These are phyloP conservation scores for Vulpes lagopus DNA, from an alignment of 2,113 vertebrate genomes.

Conservation along the genomic window DNA sequence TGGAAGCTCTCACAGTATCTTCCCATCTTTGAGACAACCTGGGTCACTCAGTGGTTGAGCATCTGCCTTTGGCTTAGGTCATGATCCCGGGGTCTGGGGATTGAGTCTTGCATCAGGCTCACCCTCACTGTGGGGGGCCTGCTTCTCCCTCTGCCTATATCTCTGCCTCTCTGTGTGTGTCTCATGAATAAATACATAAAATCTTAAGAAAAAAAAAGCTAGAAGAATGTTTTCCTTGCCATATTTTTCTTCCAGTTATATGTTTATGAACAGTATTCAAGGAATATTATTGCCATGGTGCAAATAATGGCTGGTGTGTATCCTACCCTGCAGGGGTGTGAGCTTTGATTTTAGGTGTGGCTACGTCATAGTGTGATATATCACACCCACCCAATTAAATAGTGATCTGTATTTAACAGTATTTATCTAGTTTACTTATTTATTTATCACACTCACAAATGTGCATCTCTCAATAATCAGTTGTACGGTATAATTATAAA, in stretches of 20 bases:
- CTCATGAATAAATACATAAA: no score
- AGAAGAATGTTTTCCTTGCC: slow-evolving; percentile 4
- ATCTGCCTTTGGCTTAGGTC: no score
- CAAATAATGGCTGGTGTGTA: neutral
- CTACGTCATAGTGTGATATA: neutral
- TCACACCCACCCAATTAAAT: neutral
- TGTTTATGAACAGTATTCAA: neutral
- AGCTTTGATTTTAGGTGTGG: neutral
- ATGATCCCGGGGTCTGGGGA: no score
- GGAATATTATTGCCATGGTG: neutral
- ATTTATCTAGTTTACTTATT: neutral
- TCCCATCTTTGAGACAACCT: neutral
- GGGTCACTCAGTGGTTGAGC: no score
- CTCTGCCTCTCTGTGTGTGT: no score
- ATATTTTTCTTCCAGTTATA: neutral
- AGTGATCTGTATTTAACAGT: slow-evolving; percentile 1
- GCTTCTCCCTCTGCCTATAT: no score
- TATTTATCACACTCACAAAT: neutral
- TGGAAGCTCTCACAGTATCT: neutral
- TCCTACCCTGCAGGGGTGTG: neutral
- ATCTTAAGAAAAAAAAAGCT: neutral
- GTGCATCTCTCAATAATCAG: neutral
- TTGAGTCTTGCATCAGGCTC: no score
- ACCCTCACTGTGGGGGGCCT: no score
- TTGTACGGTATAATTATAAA: slow-evolving; percentile 1